These are phyloP conservation scores for Eulithis testata DNA, from an alignment of 2,888 invertebrate genomes.

Conservation along the genomic window DNA sequence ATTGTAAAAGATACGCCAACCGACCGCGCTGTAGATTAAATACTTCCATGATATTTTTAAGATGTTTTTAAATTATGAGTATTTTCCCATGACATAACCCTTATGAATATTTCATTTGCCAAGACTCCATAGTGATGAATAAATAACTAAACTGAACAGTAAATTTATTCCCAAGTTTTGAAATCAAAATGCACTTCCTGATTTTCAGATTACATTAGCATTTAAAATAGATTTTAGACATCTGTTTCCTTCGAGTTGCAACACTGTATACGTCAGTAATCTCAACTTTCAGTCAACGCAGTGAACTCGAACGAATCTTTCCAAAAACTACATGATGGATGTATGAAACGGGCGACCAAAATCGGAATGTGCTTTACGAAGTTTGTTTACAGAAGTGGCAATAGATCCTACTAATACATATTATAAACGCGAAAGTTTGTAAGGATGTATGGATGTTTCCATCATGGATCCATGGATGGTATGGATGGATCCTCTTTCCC, in stretches of 20 bases:
- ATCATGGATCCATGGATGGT: too few species aligned
- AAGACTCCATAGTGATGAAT: constrained; percentile 1
- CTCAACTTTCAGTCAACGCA: constrained; percentile 6
- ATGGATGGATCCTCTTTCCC: too few species aligned
- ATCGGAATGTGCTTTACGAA: too few species aligned
- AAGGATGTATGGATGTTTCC: too few species aligned
- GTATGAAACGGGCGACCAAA: too few species aligned
- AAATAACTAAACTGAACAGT: background rate
- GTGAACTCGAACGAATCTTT: too few species aligned
- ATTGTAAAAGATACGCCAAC: too few species aligned
- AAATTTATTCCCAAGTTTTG: constrained; percentile 18
- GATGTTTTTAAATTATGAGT: background rate
- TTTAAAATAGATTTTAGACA: constrained; percentile 38
- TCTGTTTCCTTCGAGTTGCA: constrained; percentile 33
- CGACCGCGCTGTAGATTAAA: too few species aligned
- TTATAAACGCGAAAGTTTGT: too few species aligned
- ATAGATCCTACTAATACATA: too few species aligned
- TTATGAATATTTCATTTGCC: background rate
- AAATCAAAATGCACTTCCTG: constrained; percentile 26
- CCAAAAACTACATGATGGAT: too few species aligned
- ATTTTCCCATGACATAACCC: background rate
- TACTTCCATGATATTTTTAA: background rate
- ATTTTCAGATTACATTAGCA: constrained; percentile 37
- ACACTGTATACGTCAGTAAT: constrained; percentile 34
- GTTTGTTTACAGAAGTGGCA: too few species aligned